Evolutionary conservation across 2,113 vertebrate genomes (phyloP).

Genomic region (Erythrolamprus reginae): DNA sequence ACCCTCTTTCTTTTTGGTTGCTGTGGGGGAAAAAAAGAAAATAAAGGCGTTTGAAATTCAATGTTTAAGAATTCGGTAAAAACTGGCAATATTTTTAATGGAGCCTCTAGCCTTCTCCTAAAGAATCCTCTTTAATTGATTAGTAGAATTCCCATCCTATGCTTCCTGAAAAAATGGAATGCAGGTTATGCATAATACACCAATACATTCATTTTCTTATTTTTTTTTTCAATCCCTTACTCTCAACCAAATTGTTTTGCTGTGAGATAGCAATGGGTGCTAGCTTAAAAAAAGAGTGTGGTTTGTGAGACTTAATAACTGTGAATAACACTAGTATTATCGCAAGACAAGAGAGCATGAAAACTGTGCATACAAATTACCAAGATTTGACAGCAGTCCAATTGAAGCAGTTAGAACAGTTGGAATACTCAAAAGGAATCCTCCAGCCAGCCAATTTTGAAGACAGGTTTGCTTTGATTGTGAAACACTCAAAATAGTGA

Average conservation of each 20-base stretch:
- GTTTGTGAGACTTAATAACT: background rate
- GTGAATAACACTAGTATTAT: background rate
- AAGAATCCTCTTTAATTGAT: background rate
- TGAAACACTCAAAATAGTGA: background rate
- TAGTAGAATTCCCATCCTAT: background rate
- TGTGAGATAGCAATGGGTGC: background rate
- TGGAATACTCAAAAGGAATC: background rate
- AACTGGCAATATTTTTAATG: background rate
- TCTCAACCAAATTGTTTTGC: background rate
- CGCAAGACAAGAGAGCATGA: background rate
- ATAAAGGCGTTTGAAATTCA: background rate
- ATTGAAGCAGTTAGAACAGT: background rate
- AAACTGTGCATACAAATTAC: background rate
- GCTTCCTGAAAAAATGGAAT: background rate
- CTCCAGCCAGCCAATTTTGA: background rate
- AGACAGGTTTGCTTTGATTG: background rate
- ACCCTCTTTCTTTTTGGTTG: background rate
- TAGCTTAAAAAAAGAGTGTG: background rate
- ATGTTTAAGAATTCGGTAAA: background rate
- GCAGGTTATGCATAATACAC: background rate
- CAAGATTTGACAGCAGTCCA: background rate
- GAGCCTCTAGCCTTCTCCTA: background rate
- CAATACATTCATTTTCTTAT: background rate
- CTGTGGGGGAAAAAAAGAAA: background rate
- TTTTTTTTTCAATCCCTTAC: background rate